A percentile compares a stretch with the other conserved stretches of the same genome.
These are phyloP conservation scores for Echinometra lucunter DNA, from an alignment of 53 echinoderm and acorn worm genomes.

Conservation along the genomic window DNA sequence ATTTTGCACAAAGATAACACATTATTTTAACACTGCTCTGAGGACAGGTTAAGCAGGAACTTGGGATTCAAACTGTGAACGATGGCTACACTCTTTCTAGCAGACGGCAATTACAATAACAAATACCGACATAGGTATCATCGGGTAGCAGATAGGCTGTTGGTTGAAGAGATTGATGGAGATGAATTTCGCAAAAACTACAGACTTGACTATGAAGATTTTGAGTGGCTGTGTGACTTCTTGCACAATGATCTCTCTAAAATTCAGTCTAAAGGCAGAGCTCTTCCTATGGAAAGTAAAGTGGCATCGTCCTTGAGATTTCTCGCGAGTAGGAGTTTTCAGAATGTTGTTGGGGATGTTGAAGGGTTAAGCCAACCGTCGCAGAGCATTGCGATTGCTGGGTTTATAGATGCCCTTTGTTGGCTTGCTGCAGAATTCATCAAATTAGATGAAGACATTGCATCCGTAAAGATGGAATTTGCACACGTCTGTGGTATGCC, in stretches of 20 bases:
- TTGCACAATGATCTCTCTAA: neutral
- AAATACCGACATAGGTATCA: too few relatives aligned
- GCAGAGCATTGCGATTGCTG: slow-evolving; percentile 14
- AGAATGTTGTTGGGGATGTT: slow-evolving; percentile 13
- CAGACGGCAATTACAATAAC: too few relatives aligned
- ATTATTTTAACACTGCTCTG: too few relatives aligned
- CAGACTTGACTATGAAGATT: too few relatives aligned
- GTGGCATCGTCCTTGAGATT: neutral
- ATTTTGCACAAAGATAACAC: too few relatives aligned
- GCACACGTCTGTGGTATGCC: neutral
- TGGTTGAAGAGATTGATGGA: too few relatives aligned
- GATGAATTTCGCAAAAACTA: too few relatives aligned
- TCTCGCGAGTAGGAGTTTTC: slow-evolving; percentile 35
- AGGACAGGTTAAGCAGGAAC: too few relatives aligned
- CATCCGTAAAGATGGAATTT: neutral
- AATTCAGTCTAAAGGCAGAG: neutral
- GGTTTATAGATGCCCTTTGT: neutral
- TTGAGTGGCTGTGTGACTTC: neutral
- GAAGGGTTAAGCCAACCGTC: neutral
- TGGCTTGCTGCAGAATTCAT: neutral
- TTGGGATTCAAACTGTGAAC: too few relatives aligned
- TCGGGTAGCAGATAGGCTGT: too few relatives aligned
- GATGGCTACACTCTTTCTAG: too few relatives aligned
- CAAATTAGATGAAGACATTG: neutral
- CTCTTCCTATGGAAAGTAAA: neutral